Evolutionary conservation across 2,888 invertebrate species (phyloP).

Genomic region (Fragum sueziense): DNA sequence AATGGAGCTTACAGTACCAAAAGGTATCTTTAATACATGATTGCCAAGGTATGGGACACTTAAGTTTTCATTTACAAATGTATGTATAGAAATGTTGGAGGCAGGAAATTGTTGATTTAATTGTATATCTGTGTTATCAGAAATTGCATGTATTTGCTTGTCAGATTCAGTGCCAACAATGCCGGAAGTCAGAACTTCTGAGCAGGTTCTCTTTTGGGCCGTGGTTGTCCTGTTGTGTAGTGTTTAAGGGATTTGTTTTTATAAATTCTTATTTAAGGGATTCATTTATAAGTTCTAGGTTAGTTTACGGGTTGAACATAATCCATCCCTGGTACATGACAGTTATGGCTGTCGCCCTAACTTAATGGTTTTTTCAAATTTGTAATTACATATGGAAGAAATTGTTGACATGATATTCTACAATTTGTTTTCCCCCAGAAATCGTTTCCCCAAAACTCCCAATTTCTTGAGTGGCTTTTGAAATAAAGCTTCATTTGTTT

Average conservation of each 20-base stretch:
- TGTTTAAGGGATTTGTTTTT: constrained; percentile 26
- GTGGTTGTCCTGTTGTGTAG: constrained; percentile 20
- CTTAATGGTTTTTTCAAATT: constrained; percentile 13
- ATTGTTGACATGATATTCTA: constrained; percentile 17
- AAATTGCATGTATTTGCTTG: too few species aligned
- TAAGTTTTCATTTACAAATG: too few species aligned
- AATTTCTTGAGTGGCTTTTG: constrained; percentile 10
- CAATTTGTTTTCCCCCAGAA: constrained; percentile 22
- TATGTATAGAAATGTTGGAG: too few species aligned
- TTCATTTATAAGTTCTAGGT: constrained; percentile 20
- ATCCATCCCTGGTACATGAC: constrained; percentile 16
- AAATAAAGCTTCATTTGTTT: constrained; percentile 7
- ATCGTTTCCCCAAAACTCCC: neutral
- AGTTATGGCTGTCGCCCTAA: constrained; percentile 14
- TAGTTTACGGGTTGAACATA: neutral
- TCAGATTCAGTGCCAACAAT: too few species aligned
- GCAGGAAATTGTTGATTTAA: too few species aligned
- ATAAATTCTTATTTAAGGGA: too few species aligned
- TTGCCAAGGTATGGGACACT: too few species aligned
- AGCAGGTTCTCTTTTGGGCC: constrained; percentile 14
- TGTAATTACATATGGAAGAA: constrained; percentile 1
- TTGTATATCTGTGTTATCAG: too few species aligned
- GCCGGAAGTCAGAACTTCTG: neutral
- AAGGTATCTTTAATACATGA: too few species aligned
- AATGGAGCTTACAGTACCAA: too few species aligned